A percentile compares a stretch with the other conserved stretches of the same genome.
phyloP scores from a whole-genome alignment of 1,140 invertebrate genomes.

The Nasonia longicornis region DNA sequence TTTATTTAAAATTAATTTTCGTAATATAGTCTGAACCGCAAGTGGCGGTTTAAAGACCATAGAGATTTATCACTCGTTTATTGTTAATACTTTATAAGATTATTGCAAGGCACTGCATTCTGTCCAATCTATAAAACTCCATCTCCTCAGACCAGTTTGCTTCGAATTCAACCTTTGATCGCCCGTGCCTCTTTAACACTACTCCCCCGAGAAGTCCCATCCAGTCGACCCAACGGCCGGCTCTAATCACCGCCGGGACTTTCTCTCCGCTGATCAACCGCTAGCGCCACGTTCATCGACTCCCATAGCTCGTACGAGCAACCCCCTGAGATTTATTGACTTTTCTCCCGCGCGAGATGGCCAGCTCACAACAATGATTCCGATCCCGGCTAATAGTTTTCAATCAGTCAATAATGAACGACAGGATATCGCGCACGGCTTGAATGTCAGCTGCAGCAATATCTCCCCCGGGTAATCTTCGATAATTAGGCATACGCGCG shows the following conservation, averaged over 20 bases:
- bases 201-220: neutral
- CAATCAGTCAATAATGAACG: neutral
- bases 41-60: too few relatives aligned
- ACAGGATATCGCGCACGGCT: neutral
- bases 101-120: too few relatives aligned
- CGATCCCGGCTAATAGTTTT: conserved; percentile 6
- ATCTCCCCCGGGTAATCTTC: conserved; percentile 24
- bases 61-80: too few relatives aligned
- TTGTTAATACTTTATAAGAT: too few relatives aligned
- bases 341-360: neutral
- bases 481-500: neutral
- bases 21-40: too few relatives aligned
- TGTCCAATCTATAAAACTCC: neutral
- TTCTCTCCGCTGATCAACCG: neutral
- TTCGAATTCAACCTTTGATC: neutral
- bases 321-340: neutral
- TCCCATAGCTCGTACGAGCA: neutral
- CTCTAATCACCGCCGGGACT: neutral
- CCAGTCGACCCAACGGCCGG: neutral
- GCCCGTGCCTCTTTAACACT: neutral
- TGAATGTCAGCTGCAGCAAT: neutral
- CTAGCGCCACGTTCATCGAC: neutral
- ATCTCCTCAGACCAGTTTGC: neutral
- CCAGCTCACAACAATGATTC: neutral
- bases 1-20: too few relatives aligned